Evolutionary conservation across 2,113 vertebrate genomes (phyloP), one percentile per base, ranked within the genome.

Genomic region (Oxyura jamaicensis): DNA sequence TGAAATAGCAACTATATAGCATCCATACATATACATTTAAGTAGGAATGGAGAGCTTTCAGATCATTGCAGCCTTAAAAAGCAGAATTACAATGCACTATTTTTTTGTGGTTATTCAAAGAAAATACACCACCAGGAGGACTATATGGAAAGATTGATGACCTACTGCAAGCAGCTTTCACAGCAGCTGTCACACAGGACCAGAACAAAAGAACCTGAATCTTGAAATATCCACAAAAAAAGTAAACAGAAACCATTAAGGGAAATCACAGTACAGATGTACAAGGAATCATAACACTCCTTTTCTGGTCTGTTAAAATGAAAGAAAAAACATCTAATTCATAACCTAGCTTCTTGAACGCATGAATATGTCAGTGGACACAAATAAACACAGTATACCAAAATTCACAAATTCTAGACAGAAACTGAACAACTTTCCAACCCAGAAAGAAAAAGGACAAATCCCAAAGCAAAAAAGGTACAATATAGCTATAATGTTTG

Each of bases 251-350:
- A 78, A 72, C 13, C 33, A 63, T 21, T 35, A 89, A 82, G 69
- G 48, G 69, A 96, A 93, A 92, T 84, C 35, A 7, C 60, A 94
- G 39, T 46, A 91, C 60, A 90, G 80, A 93, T 59, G 41, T 74
- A 77, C 31, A 67, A 80, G 36, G 6, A 36, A 84, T 81, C 56
- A 36, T 68, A 93, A 31, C 33, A 22, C 18, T 66, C 31, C 33
- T 68, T 68, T 26, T 75, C 46, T 68, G 39, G 81, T 53, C 33
- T 33, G 56, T 33, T 25, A 92, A 84, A 35, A 48, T n/a, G 11
- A 60, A 84, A 84, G 36, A 44, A 86, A 76, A 93, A 39, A 0
- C 0, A 29, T 65, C 12, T 91, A 62, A 77, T 91, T 95, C 33
- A 68, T 58, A 60, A 68, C 41, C 20, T 88, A 58, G 6, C 33